Evolutionary conservation across 1,140 invertebrate species (phyloP).

Genomic region (Drosophila serrata): DNA sequence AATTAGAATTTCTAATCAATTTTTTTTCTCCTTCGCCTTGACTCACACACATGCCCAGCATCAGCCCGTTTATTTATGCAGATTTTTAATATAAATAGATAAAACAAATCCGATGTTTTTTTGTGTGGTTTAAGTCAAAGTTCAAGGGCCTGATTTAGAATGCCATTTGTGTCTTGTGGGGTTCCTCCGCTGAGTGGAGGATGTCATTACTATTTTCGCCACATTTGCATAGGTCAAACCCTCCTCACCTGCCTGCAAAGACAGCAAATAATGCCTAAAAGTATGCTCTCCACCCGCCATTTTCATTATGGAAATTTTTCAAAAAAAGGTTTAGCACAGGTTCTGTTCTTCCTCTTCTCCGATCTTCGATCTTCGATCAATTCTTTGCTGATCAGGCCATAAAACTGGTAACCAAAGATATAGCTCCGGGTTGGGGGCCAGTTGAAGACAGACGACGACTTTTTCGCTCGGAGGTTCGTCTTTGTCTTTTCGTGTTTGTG

Average conservation of each 20-base stretch:
- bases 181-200: background rate
- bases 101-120: slow-evolving; percentile 1
- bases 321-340: slow-evolving; percentile 1
- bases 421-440: slow-evolving; percentile 29
- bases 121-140: slow-evolving; percentile 26
- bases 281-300: slow-evolving; percentile 3
- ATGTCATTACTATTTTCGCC: background rate
- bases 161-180: slow-evolving; percentile 1
- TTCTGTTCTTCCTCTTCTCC: slow-evolving; percentile 1
- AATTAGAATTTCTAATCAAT: slow-evolving; percentile 77
- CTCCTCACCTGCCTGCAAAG: background rate
- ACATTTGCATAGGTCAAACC: slow-evolving; percentile 19
- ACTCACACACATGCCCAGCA: slow-evolving; percentile 47
- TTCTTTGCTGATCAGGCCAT: slow-evolving; percentile 38
- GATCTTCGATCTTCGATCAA: slow-evolving; percentile 3
- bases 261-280: slow-evolving; percentile 15
- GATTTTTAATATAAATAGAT: slow-evolving; percentile 14
- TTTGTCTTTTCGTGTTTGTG: slow-evolving; percentile 57
- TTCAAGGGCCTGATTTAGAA: slow-evolving; percentile 40
- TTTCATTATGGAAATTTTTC: slow-evolving; percentile 25
- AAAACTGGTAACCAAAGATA: slow-evolving; percentile 36
- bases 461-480: slow-evolving; percentile 32
- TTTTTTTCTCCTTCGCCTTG: slow-evolving; percentile 49
- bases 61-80: slow-evolving; percentile 43
- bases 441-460: slow-evolving; percentile 15